Percentiles rank a stretch among this genome's conserved stretches.
Evolutionary conservation across 1,140 invertebrate species (phyloP).

Genomic region (Cotesia vestalis): DNA sequence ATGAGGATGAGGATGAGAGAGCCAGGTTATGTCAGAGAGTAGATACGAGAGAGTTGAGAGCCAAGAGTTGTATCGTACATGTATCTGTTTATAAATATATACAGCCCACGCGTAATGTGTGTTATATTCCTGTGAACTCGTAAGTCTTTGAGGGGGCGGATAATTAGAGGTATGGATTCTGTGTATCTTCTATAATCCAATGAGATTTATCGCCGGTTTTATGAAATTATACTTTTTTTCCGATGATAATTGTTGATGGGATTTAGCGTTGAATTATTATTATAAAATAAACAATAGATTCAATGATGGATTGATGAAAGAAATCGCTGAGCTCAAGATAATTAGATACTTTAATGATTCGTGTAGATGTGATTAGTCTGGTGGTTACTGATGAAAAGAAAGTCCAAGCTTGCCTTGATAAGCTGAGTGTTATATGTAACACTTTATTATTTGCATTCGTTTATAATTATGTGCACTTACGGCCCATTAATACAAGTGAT

Average conservation of each 20-base stretch:
- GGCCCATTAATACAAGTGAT: no score
- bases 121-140: conserved; percentile 1
- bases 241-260: no score
- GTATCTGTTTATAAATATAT: no score
- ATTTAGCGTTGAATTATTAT: not conserved
- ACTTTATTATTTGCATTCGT: no score
- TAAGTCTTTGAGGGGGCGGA: conserved; percentile 6
- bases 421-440: no score
- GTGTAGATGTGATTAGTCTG: no score
- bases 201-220: conserved; percentile 4
- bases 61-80: not conserved
- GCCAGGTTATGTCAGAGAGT: not conserved
- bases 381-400: no score
- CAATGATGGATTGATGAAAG: not conserved
- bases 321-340: no score
- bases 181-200: not conserved
- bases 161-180: conserved; percentile 11
- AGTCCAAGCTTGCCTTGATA: no score
- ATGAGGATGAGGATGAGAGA: conserved; percentile 5
- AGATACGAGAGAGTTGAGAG: not conserved
- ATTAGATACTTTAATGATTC: no score
- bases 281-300: not conserved
- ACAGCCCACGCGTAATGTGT: no score
- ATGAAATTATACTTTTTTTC: not conserved
- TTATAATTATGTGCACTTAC: no score